Conservation (phyloP, 2,888 invertebrate species). For the Malthinus seriepunctatus region DNA sequence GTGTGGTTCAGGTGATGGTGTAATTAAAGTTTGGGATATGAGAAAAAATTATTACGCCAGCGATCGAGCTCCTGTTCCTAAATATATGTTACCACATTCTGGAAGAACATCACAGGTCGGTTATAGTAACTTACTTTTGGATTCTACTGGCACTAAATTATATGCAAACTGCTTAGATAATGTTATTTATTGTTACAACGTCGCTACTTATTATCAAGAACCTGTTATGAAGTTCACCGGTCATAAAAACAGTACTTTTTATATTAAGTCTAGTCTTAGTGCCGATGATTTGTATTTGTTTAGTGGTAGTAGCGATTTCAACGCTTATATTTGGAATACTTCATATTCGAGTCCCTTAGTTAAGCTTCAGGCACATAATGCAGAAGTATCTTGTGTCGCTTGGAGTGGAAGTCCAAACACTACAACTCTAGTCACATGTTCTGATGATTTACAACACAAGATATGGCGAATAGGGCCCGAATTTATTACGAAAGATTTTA, state of each 20-base stretch:
- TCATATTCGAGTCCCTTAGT: conserved; percentile 67
- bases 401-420: conserved; percentile 70
- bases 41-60: conserved; percentile 76
- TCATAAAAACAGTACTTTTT: conserved; percentile 80
- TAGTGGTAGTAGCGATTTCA: conserved; percentile 87
- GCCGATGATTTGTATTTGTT: conserved; percentile 80
- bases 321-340: conserved; percentile 86
- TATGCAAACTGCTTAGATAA: conserved; percentile 90
- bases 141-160: conserved; percentile 68
- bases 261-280: conserved; percentile 81
- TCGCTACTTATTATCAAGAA: conserved; percentile 67
- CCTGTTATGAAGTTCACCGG: conserved; percentile 72
- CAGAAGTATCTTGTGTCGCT: conserved; percentile 86
- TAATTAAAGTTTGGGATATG: conserved; percentile 83
- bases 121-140: conserved; percentile 77
- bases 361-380: conserved; percentile 73
- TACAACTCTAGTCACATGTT: conserved; percentile 73
- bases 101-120: conserved; percentile 73
- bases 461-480: conserved; percentile 72
- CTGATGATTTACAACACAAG: conserved; percentile 79
- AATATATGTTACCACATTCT: conserved; percentile 72
- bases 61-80: conserved; percentile 72
- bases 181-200: conserved; percentile 83
- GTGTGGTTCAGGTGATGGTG: conserved; percentile 84
- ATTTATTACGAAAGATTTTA: conserved; percentile 47